Evolutionary conservation across 2,888 invertebrate species (phyloP).

Genomic region (Taenaris catops): DNA sequence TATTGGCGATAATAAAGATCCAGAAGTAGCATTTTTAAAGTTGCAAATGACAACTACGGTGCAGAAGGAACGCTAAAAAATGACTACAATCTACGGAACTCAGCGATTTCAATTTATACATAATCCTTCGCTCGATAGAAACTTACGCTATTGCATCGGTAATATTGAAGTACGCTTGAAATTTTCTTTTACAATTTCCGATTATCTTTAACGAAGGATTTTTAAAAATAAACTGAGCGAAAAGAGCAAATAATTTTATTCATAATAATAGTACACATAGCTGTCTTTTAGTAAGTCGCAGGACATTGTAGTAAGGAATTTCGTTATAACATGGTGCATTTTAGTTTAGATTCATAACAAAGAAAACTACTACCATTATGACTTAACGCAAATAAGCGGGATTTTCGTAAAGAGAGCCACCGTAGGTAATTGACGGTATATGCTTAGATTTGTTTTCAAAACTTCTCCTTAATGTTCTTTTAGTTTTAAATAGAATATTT

Average conservation of each 20-base stretch:
- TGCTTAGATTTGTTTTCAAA: neutral
- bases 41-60: too few relatives aligned
- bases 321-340: neutral
- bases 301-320: slow-evolving; percentile 1
- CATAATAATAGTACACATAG: too few relatives aligned
- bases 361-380: slow-evolving; percentile 6
- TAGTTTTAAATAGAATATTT: neutral
- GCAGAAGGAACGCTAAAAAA: too few relatives aligned
- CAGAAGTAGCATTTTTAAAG: too few relatives aligned
- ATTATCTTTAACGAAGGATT: slow-evolving; percentile 27
- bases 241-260: slow-evolving; percentile 1
- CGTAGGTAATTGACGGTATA: neutral
- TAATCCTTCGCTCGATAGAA: slow-evolving; percentile 24
- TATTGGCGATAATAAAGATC: too few relatives aligned
- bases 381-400: slow-evolving; percentile 5
- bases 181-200: slow-evolving; percentile 26
- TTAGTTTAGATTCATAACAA: slow-evolving; percentile 3
- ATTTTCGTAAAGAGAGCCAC: neutral
- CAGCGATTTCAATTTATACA: slow-evolving; percentile 24
- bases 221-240: slow-evolving; percentile 28
- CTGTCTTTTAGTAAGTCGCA: too few relatives aligned
- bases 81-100: slow-evolving; percentile 16
- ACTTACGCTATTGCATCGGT: slow-evolving; percentile 25
- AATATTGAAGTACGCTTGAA: slow-evolving; percentile 23
- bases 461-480: too few relatives aligned